phyloP scores from a whole-genome alignment of 2,113 vertebrate genomes.

The Mellivora capensis region DNA sequence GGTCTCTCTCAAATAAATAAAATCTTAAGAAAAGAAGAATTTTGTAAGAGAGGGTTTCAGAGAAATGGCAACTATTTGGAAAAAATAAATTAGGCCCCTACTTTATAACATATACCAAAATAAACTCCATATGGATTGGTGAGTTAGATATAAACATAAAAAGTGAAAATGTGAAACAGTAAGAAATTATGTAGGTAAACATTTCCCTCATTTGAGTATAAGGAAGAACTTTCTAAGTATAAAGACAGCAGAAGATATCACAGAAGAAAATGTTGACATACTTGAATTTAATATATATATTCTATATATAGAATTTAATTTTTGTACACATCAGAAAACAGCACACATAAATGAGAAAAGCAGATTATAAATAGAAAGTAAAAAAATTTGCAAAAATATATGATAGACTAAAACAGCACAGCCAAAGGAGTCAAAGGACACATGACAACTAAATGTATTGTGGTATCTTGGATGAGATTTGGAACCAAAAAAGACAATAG shows the following conservation, averaged over 20 bases:
- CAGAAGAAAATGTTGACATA: neutral
- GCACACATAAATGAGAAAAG: neutral
- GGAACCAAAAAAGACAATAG: neutral
- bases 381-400: neutral
- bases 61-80: neutral
- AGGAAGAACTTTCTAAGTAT: neutral
- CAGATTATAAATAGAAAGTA: neutral
- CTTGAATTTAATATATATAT: neutral
- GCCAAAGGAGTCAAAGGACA: neutral
- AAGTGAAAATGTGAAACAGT: neutral
- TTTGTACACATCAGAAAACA: neutral
- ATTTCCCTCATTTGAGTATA: neutral
- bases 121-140: neutral
- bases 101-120: neutral
- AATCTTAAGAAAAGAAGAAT: neutral
- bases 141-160: neutral
- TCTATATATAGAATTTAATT: neutral
- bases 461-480: neutral
- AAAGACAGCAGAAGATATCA: neutral
- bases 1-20: too few species aligned
- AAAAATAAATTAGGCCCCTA: neutral
- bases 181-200: neutral
- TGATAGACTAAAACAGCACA: neutral
- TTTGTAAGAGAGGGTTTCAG: neutral
- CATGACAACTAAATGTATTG: neutral